Conservation (phyloP, 2,797 vertebrate species). For the Chaenodraco wilsoni region DNA sequence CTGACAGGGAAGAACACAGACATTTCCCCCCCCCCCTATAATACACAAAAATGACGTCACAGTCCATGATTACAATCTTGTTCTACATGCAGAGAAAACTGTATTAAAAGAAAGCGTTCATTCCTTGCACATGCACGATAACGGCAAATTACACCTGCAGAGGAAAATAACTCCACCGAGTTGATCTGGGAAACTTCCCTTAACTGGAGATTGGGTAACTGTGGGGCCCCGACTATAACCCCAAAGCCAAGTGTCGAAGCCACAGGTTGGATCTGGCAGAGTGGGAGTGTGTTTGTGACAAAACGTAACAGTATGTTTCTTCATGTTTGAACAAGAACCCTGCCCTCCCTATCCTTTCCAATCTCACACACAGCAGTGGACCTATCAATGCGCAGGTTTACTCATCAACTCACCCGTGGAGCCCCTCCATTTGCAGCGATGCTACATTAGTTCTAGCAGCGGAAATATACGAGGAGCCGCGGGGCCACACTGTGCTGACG, state of each 20-base stretch:
- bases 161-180: constrained; percentile 37
- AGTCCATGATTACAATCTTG: not conserved
- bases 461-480: constrained; percentile 49
- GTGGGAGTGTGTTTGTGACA: constrained; percentile 43
- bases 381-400: constrained; percentile 65
- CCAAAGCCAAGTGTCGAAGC: constrained; percentile 56
- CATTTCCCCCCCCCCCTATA: no score
- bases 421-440: constrained; percentile 64
- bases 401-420: constrained; percentile 76
- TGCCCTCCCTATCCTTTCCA: constrained; percentile 71
- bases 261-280: constrained; percentile 45
- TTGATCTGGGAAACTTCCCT: constrained; percentile 56
- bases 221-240: constrained; percentile 49
- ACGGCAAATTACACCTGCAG: constrained; percentile 53
- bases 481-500: constrained; percentile 37
- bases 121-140: constrained; percentile 6
- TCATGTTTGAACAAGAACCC: constrained; percentile 66
- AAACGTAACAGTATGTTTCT: constrained; percentile 63
- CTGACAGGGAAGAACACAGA: no score
- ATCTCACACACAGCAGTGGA: constrained; percentile 79
- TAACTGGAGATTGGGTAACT: constrained; percentile 52
- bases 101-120: not conserved
- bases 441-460: constrained; percentile 67
- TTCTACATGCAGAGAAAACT: constrained; percentile 20
- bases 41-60: not conserved